phyloP scores from a whole-genome alignment of 2,888 invertebrate species.

The Parnassius apollo region DNA sequence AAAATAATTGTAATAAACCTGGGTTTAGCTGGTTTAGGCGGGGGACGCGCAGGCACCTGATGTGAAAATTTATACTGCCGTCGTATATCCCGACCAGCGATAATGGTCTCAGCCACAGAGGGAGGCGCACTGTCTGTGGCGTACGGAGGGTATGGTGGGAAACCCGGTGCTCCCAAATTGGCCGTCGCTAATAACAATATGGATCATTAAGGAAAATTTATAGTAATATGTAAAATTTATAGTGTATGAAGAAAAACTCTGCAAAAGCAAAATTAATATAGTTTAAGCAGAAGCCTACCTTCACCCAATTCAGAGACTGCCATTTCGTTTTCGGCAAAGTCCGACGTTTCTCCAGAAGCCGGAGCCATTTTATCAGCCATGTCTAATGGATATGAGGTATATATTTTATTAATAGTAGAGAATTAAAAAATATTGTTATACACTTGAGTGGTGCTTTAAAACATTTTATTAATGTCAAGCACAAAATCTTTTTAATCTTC shows the following conservation, averaged over 20 bases:
- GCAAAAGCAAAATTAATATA: too few species aligned
- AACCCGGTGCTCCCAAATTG: slow-evolving; percentile 32
- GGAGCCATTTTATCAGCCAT: slow-evolving; percentile 43
- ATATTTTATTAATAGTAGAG: background rate
- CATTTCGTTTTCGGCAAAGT: slow-evolving; percentile 41
- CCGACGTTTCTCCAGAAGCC: slow-evolving; percentile 40
- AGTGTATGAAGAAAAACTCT: too few species aligned
- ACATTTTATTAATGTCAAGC: slow-evolving; percentile 12
- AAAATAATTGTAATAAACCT: slow-evolving; percentile 39
- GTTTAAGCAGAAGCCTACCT: slow-evolving; percentile 31
- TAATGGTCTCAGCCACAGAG: slow-evolving; percentile 64
- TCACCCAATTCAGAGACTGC: slow-evolving; percentile 39
- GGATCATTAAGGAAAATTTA: too few species aligned
- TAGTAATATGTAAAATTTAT: too few species aligned
- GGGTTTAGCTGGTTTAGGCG: slow-evolving; percentile 63
- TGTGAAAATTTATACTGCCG: slow-evolving; percentile 51
- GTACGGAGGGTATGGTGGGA: slow-evolving; percentile 66
- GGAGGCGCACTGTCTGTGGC: slow-evolving; percentile 51
- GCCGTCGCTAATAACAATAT: slow-evolving; percentile 23
- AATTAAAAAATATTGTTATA: slow-evolving; percentile 3
- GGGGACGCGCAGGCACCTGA: slow-evolving; percentile 44
- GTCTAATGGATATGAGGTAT: slow-evolving; percentile 21
- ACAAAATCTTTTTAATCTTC: slow-evolving; percentile 2
- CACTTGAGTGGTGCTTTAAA: slow-evolving; percentile 16
- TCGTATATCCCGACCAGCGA: slow-evolving; percentile 59